Base-by-base conservation (phyloP, 2,888 invertebrate species). In the Aphidius colemani region DNA sequence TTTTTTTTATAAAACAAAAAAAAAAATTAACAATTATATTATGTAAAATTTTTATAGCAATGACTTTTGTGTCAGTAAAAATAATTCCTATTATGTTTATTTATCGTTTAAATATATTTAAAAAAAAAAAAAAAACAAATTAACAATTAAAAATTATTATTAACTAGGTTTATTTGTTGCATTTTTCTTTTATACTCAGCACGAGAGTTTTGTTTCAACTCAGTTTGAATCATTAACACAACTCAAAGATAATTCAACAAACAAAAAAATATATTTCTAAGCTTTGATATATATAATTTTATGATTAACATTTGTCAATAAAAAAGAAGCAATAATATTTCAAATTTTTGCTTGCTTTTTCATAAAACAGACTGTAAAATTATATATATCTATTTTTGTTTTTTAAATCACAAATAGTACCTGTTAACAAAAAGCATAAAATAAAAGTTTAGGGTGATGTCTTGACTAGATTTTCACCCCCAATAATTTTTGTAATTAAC, bases 381-480 rank as follows among this genome's bases (percentile, higher is more conserved):
- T 30, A 30, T 30, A 30, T 30, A 7, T 11, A 11, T 49, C 6
- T 45, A 45, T 10, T 9, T 46, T 46, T 46, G 1, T 7, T 7
- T 50, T 9, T 50, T 13, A 7, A 6, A 13, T 50, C 50, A 50
- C 50, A 50, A 18, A 13, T 9, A 50, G 13, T 13, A 13, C 9
- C 18, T 30, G 30, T 30, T 5, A 30, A 30, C 0, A 30, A 30
- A 18, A 18, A 18, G 1, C 2, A 18, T 18, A 18, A 18, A 18
- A 2, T 18, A 18, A 18, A 18, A 18, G 2, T 18, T 30, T 30
- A 30, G 30, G 30, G 30, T 30, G 87, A 82, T 57, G 88, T 87
- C 70, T 90, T 91, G 77, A 92, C 88, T 72, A 92, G 89, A 72
- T 90, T 90, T 69, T 90, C 90, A 70, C 92, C 92, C 67, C 90